Conservation (phyloP, 92 coral and sea anemone species). For the Palythoa grandis region DNA sequence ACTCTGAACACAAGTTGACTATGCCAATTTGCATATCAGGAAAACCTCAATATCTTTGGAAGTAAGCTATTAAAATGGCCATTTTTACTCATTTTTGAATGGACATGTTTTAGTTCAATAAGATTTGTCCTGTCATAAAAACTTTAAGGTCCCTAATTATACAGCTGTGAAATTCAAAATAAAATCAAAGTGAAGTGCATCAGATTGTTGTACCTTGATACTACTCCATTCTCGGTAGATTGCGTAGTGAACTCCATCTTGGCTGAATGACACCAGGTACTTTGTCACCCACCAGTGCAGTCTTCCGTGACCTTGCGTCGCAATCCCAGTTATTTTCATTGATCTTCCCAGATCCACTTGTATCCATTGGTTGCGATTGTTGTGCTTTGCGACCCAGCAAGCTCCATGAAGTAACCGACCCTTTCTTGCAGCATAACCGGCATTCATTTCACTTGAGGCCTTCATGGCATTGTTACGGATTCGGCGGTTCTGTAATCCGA, state of each 20-base stretch:
- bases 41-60: too few relatives aligned
- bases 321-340: constrained; percentile 13
- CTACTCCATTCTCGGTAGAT: constrained; percentile 24
- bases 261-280: not conserved
- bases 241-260: constrained; percentile 17
- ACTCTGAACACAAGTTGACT: too few relatives aligned
- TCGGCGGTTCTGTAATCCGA: constrained; percentile 33
- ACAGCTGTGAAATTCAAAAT: too few relatives aligned
- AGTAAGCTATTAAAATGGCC: too few relatives aligned
- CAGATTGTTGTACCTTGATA: not conserved
- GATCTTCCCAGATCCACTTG: constrained; percentile 28
- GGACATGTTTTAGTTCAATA: too few relatives aligned
- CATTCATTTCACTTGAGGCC: constrained; percentile 26
- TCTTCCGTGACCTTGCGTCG: constrained; percentile 4
- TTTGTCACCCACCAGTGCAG: constrained; percentile 30
- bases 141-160: too few relatives aligned
- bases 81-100: too few relatives aligned
- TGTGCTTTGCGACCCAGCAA: constrained; percentile 28
- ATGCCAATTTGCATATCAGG: too few relatives aligned
- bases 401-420: constrained; percentile 26
- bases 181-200: too few relatives aligned
- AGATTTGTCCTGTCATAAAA: too few relatives aligned
- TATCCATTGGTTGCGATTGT: constrained; percentile 24
- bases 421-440: constrained; percentile 18
- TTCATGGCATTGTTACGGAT: constrained; percentile 23